Percentiles rank a stretch among this genome's conserved stretches.
Conservation (phyloP, 2,113 vertebrate species). For the Cathartes aura region DNA sequence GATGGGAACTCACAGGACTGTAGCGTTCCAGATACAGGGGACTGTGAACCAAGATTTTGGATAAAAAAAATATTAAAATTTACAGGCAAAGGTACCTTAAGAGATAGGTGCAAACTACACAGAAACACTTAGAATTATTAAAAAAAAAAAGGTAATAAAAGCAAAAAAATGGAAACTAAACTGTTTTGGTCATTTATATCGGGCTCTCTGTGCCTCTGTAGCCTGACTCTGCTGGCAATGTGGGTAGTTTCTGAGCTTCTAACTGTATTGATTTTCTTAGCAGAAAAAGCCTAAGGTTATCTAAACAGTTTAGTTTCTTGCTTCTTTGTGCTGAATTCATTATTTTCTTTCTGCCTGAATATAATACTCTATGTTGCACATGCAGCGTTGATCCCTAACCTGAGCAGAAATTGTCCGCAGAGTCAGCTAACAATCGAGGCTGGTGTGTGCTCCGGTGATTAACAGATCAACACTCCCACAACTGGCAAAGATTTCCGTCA, state of each 20-base stretch:
- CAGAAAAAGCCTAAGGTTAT: constrained; percentile 61
- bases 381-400: not conserved
- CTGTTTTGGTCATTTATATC: not conserved
- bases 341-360: constrained; percentile 30
- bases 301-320: constrained; percentile 51
- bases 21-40: not conserved
- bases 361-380: not conserved
- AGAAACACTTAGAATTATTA: not conserved
- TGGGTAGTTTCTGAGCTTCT: constrained; percentile 13
- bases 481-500: not conserved
- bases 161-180: not conserved
- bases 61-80: not conserved
- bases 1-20: not conserved
- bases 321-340: constrained; percentile 41
- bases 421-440: not conserved
- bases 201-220: not conserved
- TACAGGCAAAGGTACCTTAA: not conserved
- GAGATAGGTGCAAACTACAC: not conserved
- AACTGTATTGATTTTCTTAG: constrained; percentile 50
- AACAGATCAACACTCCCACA: not conserved
- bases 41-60: not conserved
- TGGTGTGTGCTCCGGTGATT: not conserved
- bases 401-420: not conserved
- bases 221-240: not conserved
- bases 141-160: not conserved